These are phyloP conservation scores for Ernsta delagoae DNA, from an alignment of 2,888 invertebrate species.

Conservation along the genomic window DNA sequence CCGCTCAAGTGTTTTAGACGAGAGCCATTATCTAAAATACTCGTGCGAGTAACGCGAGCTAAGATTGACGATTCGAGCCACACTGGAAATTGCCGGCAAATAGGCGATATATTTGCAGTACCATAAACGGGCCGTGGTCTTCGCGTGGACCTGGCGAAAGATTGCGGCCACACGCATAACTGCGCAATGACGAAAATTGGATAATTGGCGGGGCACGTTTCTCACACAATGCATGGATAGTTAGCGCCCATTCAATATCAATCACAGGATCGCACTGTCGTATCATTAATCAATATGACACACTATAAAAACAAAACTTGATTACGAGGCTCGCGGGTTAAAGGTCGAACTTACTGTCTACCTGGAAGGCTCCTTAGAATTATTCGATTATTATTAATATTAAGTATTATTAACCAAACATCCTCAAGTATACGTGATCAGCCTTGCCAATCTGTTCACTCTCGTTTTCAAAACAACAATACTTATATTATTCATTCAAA, in stretches of 20 bases:
- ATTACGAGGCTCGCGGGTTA: constrained; percentile 42
- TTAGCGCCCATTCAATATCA: constrained; percentile 46
- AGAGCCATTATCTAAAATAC: constrained; percentile 71
- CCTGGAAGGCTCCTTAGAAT: background rate
- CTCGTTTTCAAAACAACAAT: constrained; percentile 34
- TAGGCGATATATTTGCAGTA: constrained; percentile 38
- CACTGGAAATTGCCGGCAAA: constrained; percentile 46
- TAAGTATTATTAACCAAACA: background rate
- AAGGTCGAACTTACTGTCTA: constrained; percentile 19
- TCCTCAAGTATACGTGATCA: constrained; percentile 9
- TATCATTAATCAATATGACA: constrained; percentile 48
- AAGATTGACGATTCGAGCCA: constrained; percentile 48
- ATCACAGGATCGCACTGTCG: constrained; percentile 38
- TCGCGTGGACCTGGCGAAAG: constrained; percentile 48
- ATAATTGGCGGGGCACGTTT: constrained; percentile 54
- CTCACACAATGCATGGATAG: constrained; percentile 49
- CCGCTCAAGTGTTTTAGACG: constrained; percentile 77
- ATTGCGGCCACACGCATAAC: constrained; percentile 42
- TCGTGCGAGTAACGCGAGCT: constrained; percentile 49
- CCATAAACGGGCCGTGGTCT: constrained; percentile 24
- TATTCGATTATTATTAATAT: constrained; percentile 2
- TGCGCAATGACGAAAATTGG: constrained; percentile 62
- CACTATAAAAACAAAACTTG: constrained; percentile 48
- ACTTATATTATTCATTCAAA: constrained; percentile 31
- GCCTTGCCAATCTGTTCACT: constrained; percentile 23